Percentiles rank a stretch among this genome's conserved stretches.
phyloP scores from a whole-genome alignment of 2,113 vertebrate genomes.

The Sander vitreus region DNA sequence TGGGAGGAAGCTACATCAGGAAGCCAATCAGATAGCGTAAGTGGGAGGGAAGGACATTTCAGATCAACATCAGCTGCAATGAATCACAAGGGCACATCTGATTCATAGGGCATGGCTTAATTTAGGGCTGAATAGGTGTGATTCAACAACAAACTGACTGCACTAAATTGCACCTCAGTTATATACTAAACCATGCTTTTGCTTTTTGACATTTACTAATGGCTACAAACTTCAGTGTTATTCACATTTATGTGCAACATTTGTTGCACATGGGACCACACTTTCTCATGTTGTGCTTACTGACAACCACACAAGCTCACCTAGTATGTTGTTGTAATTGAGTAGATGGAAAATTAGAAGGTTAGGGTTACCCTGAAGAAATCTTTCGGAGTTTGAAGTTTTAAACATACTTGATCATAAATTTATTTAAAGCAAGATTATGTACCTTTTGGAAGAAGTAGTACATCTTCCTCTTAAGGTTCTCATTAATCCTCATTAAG shows the following conservation, averaged over 20 bases:
- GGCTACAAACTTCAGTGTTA: conserved; percentile 22
- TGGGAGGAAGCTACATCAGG: conserved; percentile 68
- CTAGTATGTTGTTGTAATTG: neutral
- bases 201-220: conserved; percentile 58
- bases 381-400: neutral
- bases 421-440: neutral
- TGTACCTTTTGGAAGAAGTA: neutral
- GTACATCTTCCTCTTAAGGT: neutral
- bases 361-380: neutral
- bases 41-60: conserved; percentile 72
- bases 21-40: conserved; percentile 76
- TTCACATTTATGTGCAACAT: conserved; percentile 13
- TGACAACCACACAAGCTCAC: neutral
- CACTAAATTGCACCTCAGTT: conserved; percentile 35
- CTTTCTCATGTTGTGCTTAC: neutral
- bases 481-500: no score
- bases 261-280: conserved; percentile 6
- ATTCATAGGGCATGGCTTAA: conserved; percentile 74
- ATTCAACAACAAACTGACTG: conserved; percentile 61
- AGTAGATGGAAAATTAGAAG: neutral
- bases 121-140: conserved; percentile 56
- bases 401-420: neutral
- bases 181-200: neutral
- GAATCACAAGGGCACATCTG: conserved; percentile 76
- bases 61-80: conserved; percentile 75